Evolutionary conservation across 1,140 invertebrate species (phyloP).

Genomic region (Thaumatotibia leucotreta): DNA sequence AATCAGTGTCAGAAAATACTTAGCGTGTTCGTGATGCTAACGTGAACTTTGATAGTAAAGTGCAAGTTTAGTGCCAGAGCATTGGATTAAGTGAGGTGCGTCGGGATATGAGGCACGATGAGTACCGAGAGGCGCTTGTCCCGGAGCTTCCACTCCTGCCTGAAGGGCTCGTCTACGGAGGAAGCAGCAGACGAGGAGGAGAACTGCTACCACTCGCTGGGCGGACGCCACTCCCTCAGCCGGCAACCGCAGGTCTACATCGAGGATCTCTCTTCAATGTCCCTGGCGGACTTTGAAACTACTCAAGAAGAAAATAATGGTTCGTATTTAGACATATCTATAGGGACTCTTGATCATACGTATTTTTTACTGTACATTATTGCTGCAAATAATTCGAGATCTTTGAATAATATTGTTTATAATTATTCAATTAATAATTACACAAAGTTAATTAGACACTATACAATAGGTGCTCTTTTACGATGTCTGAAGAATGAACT

Average conservation of each 20-base stretch:
- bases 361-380: no score
- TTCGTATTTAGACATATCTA: no score
- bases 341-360: no score
- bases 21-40: not conserved
- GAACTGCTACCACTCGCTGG: conserved; percentile 65
- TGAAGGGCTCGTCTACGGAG: conserved; percentile 80
- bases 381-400: no score
- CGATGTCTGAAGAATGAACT: no score
- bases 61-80: not conserved
- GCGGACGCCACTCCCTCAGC: conserved; percentile 58
- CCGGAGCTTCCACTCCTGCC: conserved; percentile 81
- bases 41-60: not conserved
- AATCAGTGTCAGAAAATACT: not conserved
- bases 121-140: conserved; percentile 80
- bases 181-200: conserved; percentile 73
- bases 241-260: conserved; percentile 62
- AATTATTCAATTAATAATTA: no score
- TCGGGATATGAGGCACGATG: conserved; percentile 76
- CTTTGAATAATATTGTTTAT: no score
- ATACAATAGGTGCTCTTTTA: no score
- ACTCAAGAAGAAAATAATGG: conserved; percentile 62
- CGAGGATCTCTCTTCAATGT: conserved; percentile 61
- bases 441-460: no score
- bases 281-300: conserved; percentile 59
- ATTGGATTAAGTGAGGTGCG: conserved; percentile 27